Base-by-base conservation (phyloP, 2,888 invertebrate genomes). In the Spisula subtruncata region DNA sequence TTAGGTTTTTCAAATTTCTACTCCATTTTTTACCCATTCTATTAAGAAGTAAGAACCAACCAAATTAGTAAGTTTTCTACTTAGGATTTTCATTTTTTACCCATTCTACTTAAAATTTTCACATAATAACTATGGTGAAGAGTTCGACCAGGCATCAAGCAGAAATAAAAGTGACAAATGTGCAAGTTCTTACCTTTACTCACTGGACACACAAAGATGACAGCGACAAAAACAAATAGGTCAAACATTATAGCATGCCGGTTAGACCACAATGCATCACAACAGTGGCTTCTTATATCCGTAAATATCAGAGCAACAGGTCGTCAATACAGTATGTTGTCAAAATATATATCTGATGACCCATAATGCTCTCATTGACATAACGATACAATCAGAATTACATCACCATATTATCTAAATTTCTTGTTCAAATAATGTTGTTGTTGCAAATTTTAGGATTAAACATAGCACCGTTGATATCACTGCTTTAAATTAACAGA, bases 101-200 rank as follows among this genome's bases (percentile, higher is more conserved):
- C 12, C 16, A 10, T 51, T 16, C 51, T 51, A 51, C 51, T 51
- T 8, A 51, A 51, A 16, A 16, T 51, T 51, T 4, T 51, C 14
- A 51, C 51, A 10, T 16, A 10, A 8, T 51, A 51, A 51, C n/a
- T 60, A 12, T 75, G 12, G 35, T 75, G 75, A 75, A 75, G 35
- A 35, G 75, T 75, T 75, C 18, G 75, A 75, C 75, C 75, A 75
- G 75, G 75, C 75, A 75, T 75, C 32, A 75, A 75, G 75, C 75
- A 75, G 71, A 75, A 35, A 75, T 32, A 75, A 41, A 75, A 75
- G 75, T 75, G 18, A 75, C 75, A 75, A 75, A 71, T 71, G 85
- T 83, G 89, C 79, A 60, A 75, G 75, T 51, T 46, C 93, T 93
- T 93, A 93, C 93, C 93, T 92, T 93, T 93, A 91, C 93, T 93